A percentile compares a stretch with the other conserved stretches of the same genome.
phyloP scores from a whole-genome alignment of 2,888 invertebrate genomes.

The Drosophila multiciliata region DNA sequence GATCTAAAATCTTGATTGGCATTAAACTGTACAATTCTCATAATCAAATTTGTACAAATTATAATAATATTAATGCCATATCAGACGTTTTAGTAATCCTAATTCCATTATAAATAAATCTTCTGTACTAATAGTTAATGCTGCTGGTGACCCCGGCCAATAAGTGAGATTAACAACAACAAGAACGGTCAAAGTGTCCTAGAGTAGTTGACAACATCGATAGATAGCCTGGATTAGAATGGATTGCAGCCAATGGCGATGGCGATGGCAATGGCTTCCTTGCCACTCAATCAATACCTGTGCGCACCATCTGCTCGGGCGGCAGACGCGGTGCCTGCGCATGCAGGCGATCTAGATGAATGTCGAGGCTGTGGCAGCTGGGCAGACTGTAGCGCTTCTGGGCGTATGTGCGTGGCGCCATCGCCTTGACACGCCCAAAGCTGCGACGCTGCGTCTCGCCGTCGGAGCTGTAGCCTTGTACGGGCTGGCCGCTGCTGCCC shows the following conservation, averaged over 20 bases:
- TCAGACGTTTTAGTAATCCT: too few species aligned
- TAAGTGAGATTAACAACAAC: conserved; percentile 50
- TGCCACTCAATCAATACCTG: conserved; percentile 61
- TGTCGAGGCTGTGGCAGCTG: conserved; percentile 80
- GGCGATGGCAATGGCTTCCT: background rate
- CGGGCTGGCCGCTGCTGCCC: conserved; percentile 23
- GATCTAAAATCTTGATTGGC: background rate
- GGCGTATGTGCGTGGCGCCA: conserved; percentile 40
- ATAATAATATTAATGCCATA: background rate
- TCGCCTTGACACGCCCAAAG: conserved; percentile 24
- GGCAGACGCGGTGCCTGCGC: conserved; percentile 78
- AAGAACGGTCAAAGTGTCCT: conserved; percentile 52
- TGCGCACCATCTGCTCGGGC: conserved; percentile 69
- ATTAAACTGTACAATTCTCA: background rate
- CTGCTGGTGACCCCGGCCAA: conserved; percentile 29
- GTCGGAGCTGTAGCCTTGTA: conserved; percentile 81
- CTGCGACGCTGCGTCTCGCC: conserved; percentile 66
- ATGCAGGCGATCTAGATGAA: conserved; percentile 84
- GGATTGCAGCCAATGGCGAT: background rate
- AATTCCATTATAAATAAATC: background rate
- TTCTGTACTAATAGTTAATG: background rate
- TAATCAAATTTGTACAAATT: background rate
- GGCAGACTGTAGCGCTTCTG: conserved; percentile 85
- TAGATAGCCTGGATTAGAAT: conserved; percentile 25
- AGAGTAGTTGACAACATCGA: conserved; percentile 74